phyloP scores from a whole-genome alignment of 2,797 vertebrate genomes.

The Emydoidea blandingii region DNA sequence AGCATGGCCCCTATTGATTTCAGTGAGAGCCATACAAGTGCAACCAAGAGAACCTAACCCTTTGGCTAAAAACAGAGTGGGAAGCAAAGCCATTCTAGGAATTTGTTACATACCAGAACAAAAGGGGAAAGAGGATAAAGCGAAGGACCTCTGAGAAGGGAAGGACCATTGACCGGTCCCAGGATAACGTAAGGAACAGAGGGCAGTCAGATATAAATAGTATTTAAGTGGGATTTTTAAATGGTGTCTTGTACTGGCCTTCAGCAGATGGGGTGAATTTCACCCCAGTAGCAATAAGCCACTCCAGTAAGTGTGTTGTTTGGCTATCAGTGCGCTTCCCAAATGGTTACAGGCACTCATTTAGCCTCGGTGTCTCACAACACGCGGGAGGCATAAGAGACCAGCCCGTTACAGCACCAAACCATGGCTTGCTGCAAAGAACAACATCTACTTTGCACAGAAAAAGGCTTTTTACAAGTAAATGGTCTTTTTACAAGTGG shows the following conservation, averaged over 20 bases:
- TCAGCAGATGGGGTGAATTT: neutral
- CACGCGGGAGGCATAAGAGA: neutral
- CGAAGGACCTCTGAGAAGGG: neutral
- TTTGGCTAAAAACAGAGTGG: neutral
- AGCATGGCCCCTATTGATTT: neutral
- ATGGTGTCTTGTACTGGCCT: neutral
- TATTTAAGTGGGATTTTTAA: neutral
- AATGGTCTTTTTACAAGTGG: neutral
- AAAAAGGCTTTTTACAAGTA: neutral
- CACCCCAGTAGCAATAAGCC: neutral
- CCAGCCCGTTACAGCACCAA: neutral
- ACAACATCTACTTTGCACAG: neutral
- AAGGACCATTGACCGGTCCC: neutral
- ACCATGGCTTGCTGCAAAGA: neutral
- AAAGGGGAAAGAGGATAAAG: neutral
- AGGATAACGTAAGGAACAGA: neutral
- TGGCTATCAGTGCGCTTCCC: neutral
- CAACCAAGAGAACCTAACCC: neutral
- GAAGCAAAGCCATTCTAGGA: neutral
- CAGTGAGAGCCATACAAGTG: neutral
- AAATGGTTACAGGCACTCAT: neutral
- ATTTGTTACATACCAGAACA: neutral
- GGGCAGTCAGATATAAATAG: neutral
- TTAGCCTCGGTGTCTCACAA: neutral
- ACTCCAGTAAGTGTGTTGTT: neutral